phyloP scores from a whole-genome alignment of 2,797 vertebrate genomes.

The Aeoliscus strigatus region DNA sequence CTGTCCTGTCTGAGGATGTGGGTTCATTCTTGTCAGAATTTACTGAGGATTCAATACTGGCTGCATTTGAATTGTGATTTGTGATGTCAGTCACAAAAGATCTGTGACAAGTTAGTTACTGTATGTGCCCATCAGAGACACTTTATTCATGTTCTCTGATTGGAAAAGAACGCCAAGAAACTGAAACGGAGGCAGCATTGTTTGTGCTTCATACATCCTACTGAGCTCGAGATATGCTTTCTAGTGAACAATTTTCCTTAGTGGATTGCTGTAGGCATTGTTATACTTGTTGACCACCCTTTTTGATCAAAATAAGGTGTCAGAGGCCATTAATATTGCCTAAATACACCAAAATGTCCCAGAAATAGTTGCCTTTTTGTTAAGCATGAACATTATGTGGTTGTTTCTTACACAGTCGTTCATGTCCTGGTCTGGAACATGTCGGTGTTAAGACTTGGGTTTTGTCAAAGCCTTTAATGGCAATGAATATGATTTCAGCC shows the following conservation, averaged over 20 bases:
- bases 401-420: constrained; percentile 26
- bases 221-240: constrained; percentile 32
- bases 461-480: constrained; percentile 30
- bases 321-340: constrained; percentile 8
- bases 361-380: constrained; percentile 7
- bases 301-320: constrained; percentile 21
- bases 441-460: constrained; percentile 31
- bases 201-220: constrained; percentile 37
- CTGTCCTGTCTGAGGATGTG: constrained; percentile 39
- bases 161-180: constrained; percentile 14
- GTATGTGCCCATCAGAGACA: constrained; percentile 31
- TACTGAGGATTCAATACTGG: constrained; percentile 22
- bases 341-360: constrained; percentile 12
- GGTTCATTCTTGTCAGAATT: constrained; percentile 36
- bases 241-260: constrained; percentile 21
- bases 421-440: constrained; percentile 36
- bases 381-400: constrained; percentile 4
- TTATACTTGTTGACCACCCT: constrained; percentile 17
- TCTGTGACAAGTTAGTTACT: constrained; percentile 25
- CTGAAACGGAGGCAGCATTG: constrained; percentile 31
- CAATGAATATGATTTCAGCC: constrained; percentile 32
- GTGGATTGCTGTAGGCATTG: constrained; percentile 18
- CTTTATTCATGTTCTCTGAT: constrained; percentile 21
- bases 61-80: constrained; percentile 34
- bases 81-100: constrained; percentile 34